These are phyloP conservation scores for Dryococelus australis DNA, from an alignment of 2,888 invertebrate species.

Conservation along the genomic window DNA sequence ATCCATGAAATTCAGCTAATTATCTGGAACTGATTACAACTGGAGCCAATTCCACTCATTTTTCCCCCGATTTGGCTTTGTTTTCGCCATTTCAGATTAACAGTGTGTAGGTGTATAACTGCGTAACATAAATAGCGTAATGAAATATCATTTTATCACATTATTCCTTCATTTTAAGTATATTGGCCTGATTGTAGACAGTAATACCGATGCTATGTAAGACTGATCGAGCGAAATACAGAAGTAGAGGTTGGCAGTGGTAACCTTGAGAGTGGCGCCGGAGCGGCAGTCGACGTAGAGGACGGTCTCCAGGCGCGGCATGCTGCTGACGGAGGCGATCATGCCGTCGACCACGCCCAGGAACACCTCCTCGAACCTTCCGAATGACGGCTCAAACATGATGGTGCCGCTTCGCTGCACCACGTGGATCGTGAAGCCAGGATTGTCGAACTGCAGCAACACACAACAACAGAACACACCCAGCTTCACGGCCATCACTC, in stretches of 20 bases:
- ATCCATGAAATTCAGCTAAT: too few relatives aligned
- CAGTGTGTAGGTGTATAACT: too few relatives aligned
- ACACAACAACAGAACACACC: background rate
- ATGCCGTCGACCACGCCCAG: constrained; percentile 77
- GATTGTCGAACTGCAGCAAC: constrained; percentile 66
- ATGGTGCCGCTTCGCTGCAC: constrained; percentile 67
- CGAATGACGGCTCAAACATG: constrained; percentile 77
- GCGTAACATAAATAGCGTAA: too few relatives aligned
- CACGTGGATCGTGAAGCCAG: constrained; percentile 72
- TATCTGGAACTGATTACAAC: too few relatives aligned
- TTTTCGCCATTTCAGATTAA: too few relatives aligned
- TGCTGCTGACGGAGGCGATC: constrained; percentile 71
- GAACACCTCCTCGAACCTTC: constrained; percentile 75
- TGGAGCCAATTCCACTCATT: too few relatives aligned
- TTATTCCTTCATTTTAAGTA: too few relatives aligned
- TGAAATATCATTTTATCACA: too few relatives aligned
- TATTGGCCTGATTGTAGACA: too few relatives aligned
- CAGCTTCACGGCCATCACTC: background rate
- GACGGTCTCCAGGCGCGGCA: constrained; percentile 82
- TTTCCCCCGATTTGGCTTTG: too few relatives aligned
- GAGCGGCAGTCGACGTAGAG: constrained; percentile 71
- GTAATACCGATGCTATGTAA: too few relatives aligned
- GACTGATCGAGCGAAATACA: too few relatives aligned
- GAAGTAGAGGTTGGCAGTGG: background rate
- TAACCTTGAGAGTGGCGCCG: constrained; percentile 48